A percentile compares a stretch with the other conserved stretches of the same genome.
Conservation (phyloP, 2,797 vertebrate genomes). For the Babyrousa celebensis region DNA sequence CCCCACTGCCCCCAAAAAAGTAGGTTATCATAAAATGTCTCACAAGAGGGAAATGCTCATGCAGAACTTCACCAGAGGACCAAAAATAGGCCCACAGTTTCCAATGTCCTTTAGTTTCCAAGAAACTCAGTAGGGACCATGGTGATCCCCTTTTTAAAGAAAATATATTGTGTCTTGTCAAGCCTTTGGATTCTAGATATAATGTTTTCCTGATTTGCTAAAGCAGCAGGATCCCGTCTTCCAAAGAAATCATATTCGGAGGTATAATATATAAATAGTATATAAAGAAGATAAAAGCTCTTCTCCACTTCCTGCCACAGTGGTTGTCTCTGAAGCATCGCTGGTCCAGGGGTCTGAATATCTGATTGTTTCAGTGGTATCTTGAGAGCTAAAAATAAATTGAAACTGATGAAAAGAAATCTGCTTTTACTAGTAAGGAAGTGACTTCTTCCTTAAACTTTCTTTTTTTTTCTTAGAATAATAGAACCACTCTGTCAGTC, state of each 20-base stretch:
- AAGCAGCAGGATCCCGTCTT: not conserved
- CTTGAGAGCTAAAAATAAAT: constrained; percentile 17
- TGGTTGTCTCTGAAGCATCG: not conserved
- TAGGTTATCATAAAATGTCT: not conserved
- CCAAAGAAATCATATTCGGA: not conserved
- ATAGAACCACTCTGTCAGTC: not conserved
- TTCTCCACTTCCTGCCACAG: not conserved
- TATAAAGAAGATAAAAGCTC: not conserved
- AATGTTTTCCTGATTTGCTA: constrained; percentile 49
- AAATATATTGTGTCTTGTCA: not conserved
- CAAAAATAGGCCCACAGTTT: not conserved
- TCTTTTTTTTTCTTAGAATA: constrained; percentile 27
- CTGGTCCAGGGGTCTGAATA: not conserved
- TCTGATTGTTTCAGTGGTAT: not conserved
- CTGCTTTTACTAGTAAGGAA: constrained; percentile 61
- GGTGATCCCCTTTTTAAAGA: not conserved
- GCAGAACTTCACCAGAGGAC: not conserved
- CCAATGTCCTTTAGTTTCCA: not conserved
- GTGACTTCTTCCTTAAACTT: constrained; percentile 52
- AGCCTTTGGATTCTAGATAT: not conserved
- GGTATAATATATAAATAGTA: not conserved
- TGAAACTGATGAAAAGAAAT: constrained; percentile 55
- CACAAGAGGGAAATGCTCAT: not conserved
- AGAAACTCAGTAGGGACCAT: not conserved
- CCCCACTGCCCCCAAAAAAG: not conserved